Evolutionary conservation across 1,140 invertebrate species (phyloP), one percentile per base, ranked within the genome.

Genomic region (Oreohelix idahoensis): DNA sequence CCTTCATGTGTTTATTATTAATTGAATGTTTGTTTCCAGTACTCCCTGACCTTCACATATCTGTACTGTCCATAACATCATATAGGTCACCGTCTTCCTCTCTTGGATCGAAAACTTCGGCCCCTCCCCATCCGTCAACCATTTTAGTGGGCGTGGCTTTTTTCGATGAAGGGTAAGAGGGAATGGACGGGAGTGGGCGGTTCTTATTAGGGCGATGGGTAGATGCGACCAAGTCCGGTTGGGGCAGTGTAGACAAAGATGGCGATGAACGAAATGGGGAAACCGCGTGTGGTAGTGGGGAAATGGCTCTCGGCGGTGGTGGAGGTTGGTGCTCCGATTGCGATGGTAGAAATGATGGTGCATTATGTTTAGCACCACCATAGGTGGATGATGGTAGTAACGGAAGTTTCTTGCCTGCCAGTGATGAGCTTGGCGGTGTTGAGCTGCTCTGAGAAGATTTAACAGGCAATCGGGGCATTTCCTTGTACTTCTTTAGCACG

Each of bases 1-100:
- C 15, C 42, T 45, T 45, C 42, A 45, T 15, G 15, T 45, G 15
- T 45, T 15, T 45, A 15, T 45, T 8, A 5, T 45, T 5, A 8
- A 45, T 15, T 45, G n/a, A n/a, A 45, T 15, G 42, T 45, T 15
- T 8, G 5, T 8, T 45, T 8, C 15, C 42, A 8, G 42, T 45
- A 45, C 42, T 45, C 5, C 15, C 5, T 15, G 5, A 58, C 17
- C 53, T 8, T 84, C 79, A 84, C 70, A 84, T 66, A 23, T 80
- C 71, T n/a, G 70, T 75, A 2, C 70, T 71, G 23, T 81, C 79
- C 66, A 71, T 81, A 8, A 81, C 29, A 35, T 81, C 66, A 71
- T 81, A 81, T 38, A 81, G 4, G 49, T 81, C 79, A 4, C 66
- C 79, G 10, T 81, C 66, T 51, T 81, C 66, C 42, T 81, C 66